Conservation (phyloP, 2,888 invertebrate species). For the Myathropa florea region DNA sequence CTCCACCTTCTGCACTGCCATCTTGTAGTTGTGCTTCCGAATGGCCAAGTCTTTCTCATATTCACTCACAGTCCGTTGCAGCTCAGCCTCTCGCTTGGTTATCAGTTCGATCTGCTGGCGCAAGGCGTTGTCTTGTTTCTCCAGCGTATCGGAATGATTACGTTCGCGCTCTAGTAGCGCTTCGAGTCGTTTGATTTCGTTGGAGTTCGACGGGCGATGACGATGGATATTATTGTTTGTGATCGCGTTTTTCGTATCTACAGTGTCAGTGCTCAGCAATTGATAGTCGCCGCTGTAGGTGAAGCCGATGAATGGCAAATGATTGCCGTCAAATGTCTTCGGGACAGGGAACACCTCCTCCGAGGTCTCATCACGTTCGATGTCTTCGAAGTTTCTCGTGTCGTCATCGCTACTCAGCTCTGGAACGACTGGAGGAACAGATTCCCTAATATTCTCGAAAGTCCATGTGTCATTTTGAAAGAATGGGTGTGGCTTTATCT, state of each 20-base stretch:
- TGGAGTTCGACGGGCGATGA: conserved; percentile 81
- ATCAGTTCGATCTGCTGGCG: conserved; percentile 89
- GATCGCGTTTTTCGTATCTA: conserved; percentile 85
- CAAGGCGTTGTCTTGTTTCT: conserved; percentile 87
- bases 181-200: conserved; percentile 87
- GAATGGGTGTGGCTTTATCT: conserved; percentile 96
- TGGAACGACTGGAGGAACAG: conserved; percentile 98
- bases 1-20: conserved; percentile 93
- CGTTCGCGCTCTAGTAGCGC: conserved; percentile 88
- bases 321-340: conserved; percentile 98
- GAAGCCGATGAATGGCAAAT: conserved; percentile 98
- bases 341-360: conserved; percentile 98
- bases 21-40: conserved; percentile 93
- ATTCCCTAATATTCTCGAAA: conserved; percentile 96
- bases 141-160: conserved; percentile 86
- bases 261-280: conserved; percentile 84
- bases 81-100: conserved; percentile 88
- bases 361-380: conserved; percentile 95
- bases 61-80: conserved; percentile 89
- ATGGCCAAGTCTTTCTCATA: conserved; percentile 93
- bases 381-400: conserved; percentile 98
- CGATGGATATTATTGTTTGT: conserved; percentile 78
- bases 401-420: conserved; percentile 98
- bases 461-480: conserved; percentile 99
- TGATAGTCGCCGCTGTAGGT: conserved; percentile 98